Conservation (phyloP, 1,140 invertebrate species). For the Ceratina calcarata region DNA sequence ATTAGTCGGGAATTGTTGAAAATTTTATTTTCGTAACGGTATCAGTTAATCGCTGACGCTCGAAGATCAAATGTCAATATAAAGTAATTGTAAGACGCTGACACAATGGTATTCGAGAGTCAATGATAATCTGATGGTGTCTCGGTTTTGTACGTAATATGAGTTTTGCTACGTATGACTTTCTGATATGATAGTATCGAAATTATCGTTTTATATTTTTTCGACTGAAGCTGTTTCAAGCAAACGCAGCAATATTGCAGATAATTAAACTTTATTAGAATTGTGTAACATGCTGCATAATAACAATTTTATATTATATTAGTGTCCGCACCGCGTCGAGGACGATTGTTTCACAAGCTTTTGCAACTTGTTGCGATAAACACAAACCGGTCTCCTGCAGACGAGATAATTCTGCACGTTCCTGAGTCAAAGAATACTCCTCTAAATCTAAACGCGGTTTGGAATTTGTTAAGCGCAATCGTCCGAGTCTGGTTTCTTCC, state of each 20-base stretch:
- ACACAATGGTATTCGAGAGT: not conserved
- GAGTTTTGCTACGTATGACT: not conserved
- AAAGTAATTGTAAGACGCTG: not conserved
- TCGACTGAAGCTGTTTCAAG: not conserved
- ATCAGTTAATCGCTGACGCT: not conserved
- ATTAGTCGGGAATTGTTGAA: no score
- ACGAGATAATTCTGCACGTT: slow-evolving; percentile 18
- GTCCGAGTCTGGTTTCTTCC: slow-evolving; percentile 10
- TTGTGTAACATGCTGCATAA: not conserved
- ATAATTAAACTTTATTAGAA: not conserved
- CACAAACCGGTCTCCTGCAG: slow-evolving; percentile 32
- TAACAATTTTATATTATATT: not conserved
- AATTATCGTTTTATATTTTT: not conserved
- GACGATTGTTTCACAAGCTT: slow-evolving; percentile 36
- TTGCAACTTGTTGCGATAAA: slow-evolving; percentile 22
- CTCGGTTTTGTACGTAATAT: no score
- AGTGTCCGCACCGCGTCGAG: slow-evolving; percentile 19
- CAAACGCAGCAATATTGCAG: not conserved
- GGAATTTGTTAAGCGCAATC: slow-evolving; percentile 11
- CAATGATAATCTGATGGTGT: not conserved
- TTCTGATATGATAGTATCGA: not conserved
- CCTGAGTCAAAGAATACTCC: slow-evolving; percentile 8
- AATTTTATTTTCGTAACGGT: not conserved
- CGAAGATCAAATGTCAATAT: not conserved
- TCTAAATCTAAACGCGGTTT: not conserved